Conservation (phyloP, 2,113 vertebrate species). For the Amphilophus citrinellus region DNA sequence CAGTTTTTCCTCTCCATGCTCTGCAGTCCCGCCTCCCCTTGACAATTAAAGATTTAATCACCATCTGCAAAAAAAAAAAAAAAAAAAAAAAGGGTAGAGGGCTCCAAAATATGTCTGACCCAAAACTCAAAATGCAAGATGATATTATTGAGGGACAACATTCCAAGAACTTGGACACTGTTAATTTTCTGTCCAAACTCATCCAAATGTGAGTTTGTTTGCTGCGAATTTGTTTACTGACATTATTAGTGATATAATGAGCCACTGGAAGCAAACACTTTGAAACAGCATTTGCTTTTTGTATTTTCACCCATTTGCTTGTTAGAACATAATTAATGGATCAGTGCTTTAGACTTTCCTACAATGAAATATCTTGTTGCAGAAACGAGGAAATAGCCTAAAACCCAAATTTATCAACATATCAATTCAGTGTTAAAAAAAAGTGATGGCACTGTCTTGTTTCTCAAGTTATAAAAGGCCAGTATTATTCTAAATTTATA, state of each 20-base stretch:
- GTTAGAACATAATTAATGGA: not conserved
- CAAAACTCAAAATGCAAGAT: constrained; percentile 65
- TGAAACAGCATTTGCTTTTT: not conserved
- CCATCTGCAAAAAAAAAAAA: constrained; percentile 71
- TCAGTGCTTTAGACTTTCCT: not conserved
- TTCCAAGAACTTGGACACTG: constrained; percentile 24
- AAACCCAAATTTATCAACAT: not conserved
- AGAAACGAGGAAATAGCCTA: not conserved
- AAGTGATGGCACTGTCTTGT: not conserved
- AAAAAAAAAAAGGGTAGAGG: not conserved
- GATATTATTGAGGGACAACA: constrained; percentile 45
- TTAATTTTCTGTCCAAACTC: constrained; percentile 34
- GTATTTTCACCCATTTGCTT: constrained; percentile 18
- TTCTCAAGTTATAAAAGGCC: not conserved
- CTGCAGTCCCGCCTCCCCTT: constrained; percentile 63
- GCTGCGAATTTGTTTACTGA: constrained; percentile 34
- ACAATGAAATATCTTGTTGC: not conserved
- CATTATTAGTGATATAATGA: constrained; percentile 30
- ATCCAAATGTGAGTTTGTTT: constrained; percentile 42
- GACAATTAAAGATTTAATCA: constrained; percentile 83
- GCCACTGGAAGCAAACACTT: constrained; percentile 14
- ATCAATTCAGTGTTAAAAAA: too few species aligned
- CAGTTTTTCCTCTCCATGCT: constrained; percentile 68
- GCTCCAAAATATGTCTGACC: constrained; percentile 68
- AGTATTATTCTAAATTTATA: constrained; percentile 9